Conservation (phyloP, 1,140 invertebrate species). For the Anastrepha ludens region DNA sequence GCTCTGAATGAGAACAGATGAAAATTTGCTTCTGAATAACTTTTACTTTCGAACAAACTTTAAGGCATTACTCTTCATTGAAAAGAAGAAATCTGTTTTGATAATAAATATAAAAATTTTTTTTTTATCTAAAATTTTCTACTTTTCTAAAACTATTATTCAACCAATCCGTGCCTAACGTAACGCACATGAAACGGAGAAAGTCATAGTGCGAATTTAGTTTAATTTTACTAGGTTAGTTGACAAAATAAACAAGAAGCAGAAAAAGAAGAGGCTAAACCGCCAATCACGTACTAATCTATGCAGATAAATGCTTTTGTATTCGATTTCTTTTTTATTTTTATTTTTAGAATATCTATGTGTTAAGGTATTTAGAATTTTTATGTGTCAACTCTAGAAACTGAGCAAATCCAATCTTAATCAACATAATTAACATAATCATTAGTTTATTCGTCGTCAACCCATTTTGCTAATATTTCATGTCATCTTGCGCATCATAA, state of each 20-base stretch:
- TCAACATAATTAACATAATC: constrained; percentile 11
- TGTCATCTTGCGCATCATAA: not conserved
- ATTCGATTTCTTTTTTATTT: not conserved
- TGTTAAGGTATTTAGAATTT: not conserved
- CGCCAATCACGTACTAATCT: not conserved
- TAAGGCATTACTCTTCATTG: too few species aligned
- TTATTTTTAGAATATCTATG: not conserved
- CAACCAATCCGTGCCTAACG: not conserved
- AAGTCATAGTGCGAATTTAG: not conserved
- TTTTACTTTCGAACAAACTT: too few species aligned
- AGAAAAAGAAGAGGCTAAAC: not conserved
- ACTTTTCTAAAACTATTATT: too few species aligned
- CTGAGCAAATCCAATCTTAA: constrained; percentile 2
- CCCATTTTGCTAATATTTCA: not conserved
- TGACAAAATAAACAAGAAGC: not conserved
- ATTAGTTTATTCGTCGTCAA: not conserved
- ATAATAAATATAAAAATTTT: too few species aligned
- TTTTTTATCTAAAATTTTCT: too few species aligned
- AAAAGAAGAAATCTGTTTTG: too few species aligned
- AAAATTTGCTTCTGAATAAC: too few species aligned
- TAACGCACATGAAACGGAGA: not conserved
- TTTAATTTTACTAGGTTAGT: not conserved
- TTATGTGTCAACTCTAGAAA: constrained; percentile 4
- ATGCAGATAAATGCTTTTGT: not conserved
- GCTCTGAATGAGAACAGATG: too few species aligned